Evolutionary conservation across 2,888 invertebrate species (phyloP).

Genomic region (Leptopterna dolabrata): DNA sequence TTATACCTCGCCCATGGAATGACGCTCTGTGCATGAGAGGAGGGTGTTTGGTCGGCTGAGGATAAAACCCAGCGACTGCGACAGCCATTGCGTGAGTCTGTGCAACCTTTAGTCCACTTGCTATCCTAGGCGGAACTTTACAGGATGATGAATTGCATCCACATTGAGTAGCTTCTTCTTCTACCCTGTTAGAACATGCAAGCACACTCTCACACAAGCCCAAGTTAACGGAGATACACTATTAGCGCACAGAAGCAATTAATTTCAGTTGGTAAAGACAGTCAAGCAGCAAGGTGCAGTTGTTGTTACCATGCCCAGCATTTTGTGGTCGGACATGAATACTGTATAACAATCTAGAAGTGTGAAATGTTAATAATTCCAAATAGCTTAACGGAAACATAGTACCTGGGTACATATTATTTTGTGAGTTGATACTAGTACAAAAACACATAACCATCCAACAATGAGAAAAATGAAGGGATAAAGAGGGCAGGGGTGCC

Average conservation of each 20-base stretch:
- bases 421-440: no score
- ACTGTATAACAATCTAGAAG: neutral
- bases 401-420: no score
- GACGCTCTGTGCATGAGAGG: slow-evolving; percentile 71
- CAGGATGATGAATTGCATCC: slow-evolving; percentile 42
- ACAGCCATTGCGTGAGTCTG: slow-evolving; percentile 79
- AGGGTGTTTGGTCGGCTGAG: slow-evolving; percentile 67
- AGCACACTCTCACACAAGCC: slow-evolving; percentile 40
- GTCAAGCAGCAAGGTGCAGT: neutral
- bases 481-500: no score
- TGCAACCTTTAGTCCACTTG: slow-evolving; percentile 77
- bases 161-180: slow-evolving; percentile 60
- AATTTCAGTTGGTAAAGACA: neutral
- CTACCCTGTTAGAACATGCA: slow-evolving; percentile 59
- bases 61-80: slow-evolving; percentile 77
- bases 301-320: neutral
- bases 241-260: neutral
- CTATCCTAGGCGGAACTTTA: slow-evolving; percentile 69
- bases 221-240: neutral
- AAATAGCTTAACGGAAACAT: no score
- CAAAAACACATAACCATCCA: no score
- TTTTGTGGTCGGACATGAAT: neutral
- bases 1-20: slow-evolving; percentile 76
- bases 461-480: no score
- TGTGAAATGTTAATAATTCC: no score